phyloP scores from a whole-genome alignment of 2,888 invertebrate genomes.

The Elysia crispata region DNA sequence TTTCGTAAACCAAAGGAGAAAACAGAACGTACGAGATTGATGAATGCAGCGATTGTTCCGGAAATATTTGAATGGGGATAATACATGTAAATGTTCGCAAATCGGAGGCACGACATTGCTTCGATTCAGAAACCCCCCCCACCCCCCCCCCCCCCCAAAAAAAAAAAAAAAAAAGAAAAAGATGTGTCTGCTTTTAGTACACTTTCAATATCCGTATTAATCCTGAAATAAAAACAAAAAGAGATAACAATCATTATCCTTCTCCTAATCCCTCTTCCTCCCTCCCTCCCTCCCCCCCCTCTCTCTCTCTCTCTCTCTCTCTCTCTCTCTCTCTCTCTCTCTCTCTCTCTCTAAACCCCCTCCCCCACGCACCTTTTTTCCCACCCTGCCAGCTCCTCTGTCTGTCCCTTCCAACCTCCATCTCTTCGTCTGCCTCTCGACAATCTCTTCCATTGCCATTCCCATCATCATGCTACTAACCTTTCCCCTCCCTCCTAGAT shows the following conservation, averaged over 20 bases:
- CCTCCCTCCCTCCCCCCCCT: not conserved
- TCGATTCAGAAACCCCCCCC: too few relatives aligned
- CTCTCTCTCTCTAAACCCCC: slow-evolving; percentile 9
- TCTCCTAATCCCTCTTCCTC: not conserved
- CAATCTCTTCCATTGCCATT: not conserved
- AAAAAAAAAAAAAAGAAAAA: too few relatives aligned
- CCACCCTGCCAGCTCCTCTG: not conserved
- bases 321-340: slow-evolving; percentile 23
- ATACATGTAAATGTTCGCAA: too few relatives aligned
- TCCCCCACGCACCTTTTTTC: not conserved
- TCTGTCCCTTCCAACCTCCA: not conserved
- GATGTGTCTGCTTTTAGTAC: too few relatives aligned
- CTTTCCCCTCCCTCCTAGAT: not conserved
- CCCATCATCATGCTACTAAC: not conserved
- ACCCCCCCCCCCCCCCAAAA: too few relatives aligned
- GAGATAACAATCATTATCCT: not conserved
- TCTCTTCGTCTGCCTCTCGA: not conserved
- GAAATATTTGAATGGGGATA: too few relatives aligned
- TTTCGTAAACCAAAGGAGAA: too few relatives aligned
- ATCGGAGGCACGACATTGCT: too few relatives aligned
- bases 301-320: slow-evolving; percentile 11
- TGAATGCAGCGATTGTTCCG: too few relatives aligned
- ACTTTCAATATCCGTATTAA: not conserved
- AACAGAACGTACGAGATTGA: too few relatives aligned
- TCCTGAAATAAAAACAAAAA: not conserved